Percentiles rank a stretch among this genome's conserved stretches.
Conservation (phyloP, 37 sponge, comb jelly and placozoan genomes). For the Eunapius fragilis region DNA sequence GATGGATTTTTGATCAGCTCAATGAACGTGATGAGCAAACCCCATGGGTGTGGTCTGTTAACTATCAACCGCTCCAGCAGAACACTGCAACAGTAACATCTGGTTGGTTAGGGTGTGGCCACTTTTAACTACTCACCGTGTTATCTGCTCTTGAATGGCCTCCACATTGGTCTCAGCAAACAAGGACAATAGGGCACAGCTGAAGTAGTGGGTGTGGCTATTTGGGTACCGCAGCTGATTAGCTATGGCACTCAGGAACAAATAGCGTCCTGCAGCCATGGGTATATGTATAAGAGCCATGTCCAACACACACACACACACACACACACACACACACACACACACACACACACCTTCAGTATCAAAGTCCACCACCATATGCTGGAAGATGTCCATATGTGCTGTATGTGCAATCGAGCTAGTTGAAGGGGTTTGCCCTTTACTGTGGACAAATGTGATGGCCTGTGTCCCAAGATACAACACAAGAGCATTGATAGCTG, state of each 20-base stretch:
- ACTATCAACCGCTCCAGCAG: slow-evolving; percentile 96
- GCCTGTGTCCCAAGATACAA: slow-evolving; percentile 95
- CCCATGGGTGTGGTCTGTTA: slow-evolving; percentile 99
- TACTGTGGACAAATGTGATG: slow-evolving; percentile 83
- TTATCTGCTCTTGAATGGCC: slow-evolving; percentile 97
- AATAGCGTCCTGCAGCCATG: slow-evolving; percentile 89
- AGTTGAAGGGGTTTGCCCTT: slow-evolving; percentile 76
- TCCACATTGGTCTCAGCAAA: slow-evolving; percentile 94
- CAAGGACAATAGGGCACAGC: slow-evolving; percentile 93
- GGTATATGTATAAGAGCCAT: no score
- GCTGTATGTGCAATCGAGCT: slow-evolving; percentile 90
- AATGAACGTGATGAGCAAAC: slow-evolving; percentile 98
- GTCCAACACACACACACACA: not conserved
- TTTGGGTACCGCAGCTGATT: slow-evolving; percentile 99
- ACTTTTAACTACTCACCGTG: slow-evolving; percentile 54
- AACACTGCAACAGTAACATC: slow-evolving; percentile 59
- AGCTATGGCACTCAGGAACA: slow-evolving; percentile 97
- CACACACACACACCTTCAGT: slow-evolving; percentile 84
- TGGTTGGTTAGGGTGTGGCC: not conserved
- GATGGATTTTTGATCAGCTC: slow-evolving; percentile 95
- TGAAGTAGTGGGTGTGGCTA: slow-evolving; percentile 99
- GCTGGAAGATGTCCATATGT: slow-evolving; percentile 97
- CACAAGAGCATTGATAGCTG: slow-evolving; percentile 95
- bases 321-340: slow-evolving; percentile 8
- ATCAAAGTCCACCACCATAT: slow-evolving; percentile 91